Percentiles rank a stretch among this genome's conserved stretches.
These are phyloP conservation scores for Drosophila vallismaia DNA, from an alignment of 2,888 invertebrate genomes.

Conservation along the genomic window DNA sequence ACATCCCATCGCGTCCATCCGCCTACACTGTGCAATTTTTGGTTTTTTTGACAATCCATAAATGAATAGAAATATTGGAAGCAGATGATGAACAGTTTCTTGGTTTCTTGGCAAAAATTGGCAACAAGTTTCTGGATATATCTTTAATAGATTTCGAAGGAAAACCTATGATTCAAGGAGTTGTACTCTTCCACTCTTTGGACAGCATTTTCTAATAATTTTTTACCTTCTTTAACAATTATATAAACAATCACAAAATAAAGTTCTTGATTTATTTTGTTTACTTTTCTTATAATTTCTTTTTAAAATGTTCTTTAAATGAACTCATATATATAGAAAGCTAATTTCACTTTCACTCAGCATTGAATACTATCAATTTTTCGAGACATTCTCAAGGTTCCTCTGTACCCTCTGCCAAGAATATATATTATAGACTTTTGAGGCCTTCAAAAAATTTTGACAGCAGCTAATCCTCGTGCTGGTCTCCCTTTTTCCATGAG, in stretches of 20 bases:
- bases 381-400: conserved; percentile 20
- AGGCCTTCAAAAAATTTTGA: conserved; percentile 57
- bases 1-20: conserved; percentile 23
- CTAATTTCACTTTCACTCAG: conserved; percentile 26
- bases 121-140: conserved; percentile 21
- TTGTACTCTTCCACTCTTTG: neutral
- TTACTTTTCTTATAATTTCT: conserved; percentile 44
- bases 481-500: conserved; percentile 14
- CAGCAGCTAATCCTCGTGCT: conserved; percentile 60
- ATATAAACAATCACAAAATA: neutral
- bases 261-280: conserved; percentile 2
- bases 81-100: conserved; percentile 56
- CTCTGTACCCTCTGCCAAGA: conserved; percentile 3
- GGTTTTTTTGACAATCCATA: conserved; percentile 59
- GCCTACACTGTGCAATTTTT: conserved; percentile 79
- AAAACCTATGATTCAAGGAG: neutral
- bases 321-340: conserved; percentile 5
- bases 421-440: conserved; percentile 38
- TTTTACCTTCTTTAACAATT: neutral
- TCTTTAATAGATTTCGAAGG: neutral
- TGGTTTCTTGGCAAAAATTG: conserved; percentile 9
- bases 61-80: conserved; percentile 52
- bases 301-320: neutral
- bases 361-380: conserved; percentile 15
- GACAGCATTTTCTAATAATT: neutral